Evolutionary conservation across 2,113 vertebrate species (phyloP).

Genomic region (Caretta caretta): DNA sequence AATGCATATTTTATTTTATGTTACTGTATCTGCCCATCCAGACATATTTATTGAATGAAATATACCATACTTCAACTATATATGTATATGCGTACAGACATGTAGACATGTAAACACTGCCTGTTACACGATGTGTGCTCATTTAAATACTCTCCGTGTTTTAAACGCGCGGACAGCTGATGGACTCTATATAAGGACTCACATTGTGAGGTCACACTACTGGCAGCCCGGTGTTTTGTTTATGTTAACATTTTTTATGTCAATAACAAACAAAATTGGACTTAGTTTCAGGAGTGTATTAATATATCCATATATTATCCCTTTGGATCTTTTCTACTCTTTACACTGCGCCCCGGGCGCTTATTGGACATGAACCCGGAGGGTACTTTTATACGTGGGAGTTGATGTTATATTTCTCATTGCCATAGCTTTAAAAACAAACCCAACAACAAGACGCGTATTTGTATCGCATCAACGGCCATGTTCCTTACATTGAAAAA

Average conservation of each 20-base stretch:
- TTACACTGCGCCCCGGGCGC: not conserved
- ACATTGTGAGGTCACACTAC: not conserved
- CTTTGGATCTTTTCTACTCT: not conserved
- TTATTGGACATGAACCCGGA: not conserved
- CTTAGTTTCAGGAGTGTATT: not conserved
- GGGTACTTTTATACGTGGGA: not conserved
- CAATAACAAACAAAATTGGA: not conserved
- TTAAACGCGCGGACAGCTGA: not conserved
- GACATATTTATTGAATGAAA: not conserved
- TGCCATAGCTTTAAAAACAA: not conserved
- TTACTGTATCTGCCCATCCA: not conserved
- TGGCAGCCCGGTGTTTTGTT: not conserved
- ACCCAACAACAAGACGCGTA: not conserved
- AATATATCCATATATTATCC: not conserved
- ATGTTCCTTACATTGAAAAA: not conserved
- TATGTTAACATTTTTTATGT: not conserved
- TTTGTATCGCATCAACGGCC: not conserved
- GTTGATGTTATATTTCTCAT: not conserved
- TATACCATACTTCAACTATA: not conserved
- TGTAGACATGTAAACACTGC: no score
- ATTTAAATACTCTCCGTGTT: accelerated
- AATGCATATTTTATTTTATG: not conserved
- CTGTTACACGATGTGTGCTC: accelerated
- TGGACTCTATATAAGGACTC: not conserved
- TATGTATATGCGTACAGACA: accelerated